Evolutionary conservation across 1,140 invertebrate genomes (phyloP).

Genomic region (Ctenoplectra terminalis): DNA sequence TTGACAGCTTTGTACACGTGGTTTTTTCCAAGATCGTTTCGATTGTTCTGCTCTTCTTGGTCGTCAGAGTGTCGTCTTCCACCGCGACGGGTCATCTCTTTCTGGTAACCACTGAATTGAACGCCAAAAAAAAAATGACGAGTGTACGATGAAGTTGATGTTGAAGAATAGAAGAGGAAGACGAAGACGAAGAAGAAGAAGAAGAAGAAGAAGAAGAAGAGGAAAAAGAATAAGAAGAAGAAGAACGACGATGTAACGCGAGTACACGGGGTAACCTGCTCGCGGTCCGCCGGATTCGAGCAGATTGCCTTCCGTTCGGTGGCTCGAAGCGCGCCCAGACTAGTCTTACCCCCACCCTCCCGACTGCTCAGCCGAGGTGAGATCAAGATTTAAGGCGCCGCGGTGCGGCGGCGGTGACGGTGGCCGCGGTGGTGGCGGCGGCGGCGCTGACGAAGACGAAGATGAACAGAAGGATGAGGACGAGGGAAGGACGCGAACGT

Average conservation of each 20-base stretch:
- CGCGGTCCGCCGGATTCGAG: constrained; percentile 82
- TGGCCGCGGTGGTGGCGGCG: background rate
- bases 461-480: constrained; percentile 26
- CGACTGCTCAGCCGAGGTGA: constrained; percentile 69
- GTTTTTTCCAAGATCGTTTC: no score
- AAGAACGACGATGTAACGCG: constrained; percentile 18
- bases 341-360: constrained; percentile 78
- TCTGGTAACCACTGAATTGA: background rate
- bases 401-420: constrained; percentile 1
- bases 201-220: background rate
- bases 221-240: background rate
- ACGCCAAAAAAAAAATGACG: no score
- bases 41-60: no score
- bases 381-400: constrained; percentile 80
- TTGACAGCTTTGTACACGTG: no score
- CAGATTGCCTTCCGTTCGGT: constrained; percentile 82
- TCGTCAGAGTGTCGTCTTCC: no score
- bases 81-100: no score
- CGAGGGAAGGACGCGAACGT: background rate
- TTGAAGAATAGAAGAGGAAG: background rate
- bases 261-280: constrained; percentile 72
- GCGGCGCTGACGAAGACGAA: constrained; percentile 18
- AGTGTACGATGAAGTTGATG: no score
- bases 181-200: background rate
- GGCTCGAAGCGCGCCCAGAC: constrained; percentile 81